These are phyloP conservation scores for Melanotaenia parkinsoni DNA, from an alignment of 2,797 vertebrate genomes.

Conservation along the genomic window DNA sequence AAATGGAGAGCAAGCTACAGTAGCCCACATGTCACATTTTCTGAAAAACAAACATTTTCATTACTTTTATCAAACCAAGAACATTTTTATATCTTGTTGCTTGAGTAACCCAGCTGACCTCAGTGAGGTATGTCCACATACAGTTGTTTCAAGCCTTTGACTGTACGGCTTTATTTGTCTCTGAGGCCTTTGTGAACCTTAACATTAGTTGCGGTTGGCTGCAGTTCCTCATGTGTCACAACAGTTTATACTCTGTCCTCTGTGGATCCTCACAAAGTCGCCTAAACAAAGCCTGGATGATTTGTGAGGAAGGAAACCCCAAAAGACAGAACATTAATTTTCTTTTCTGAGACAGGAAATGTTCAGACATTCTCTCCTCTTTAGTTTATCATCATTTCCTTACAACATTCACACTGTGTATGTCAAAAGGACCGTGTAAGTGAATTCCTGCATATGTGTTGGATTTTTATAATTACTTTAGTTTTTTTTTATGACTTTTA, in stretches of 20 bases:
- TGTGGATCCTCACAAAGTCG: conserved; percentile 36
- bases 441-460: background rate
- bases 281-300: conserved; percentile 44
- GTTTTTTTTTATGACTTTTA: background rate
- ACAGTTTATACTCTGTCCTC: conserved; percentile 68
- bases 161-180: conserved; percentile 56
- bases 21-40: background rate
- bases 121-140: conserved; percentile 30
- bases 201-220: conserved; percentile 69
- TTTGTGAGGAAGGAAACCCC: conserved; percentile 40
- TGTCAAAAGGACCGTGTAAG: background rate
- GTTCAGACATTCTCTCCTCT: conserved; percentile 30
- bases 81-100: conserved; percentile 1
- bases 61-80: background rate
- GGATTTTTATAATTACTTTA: background rate
- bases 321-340: conserved; percentile 34
- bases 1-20: background rate
- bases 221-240: conserved; percentile 74
- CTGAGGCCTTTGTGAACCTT: conserved; percentile 62
- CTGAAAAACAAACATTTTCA: background rate
- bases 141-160: conserved; percentile 46
- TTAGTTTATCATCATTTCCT: conserved; percentile 30
- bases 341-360: conserved; percentile 29
- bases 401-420: conserved; percentile 15
- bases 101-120: conserved; percentile 19